Evolutionary conservation across 2,797 vertebrate genomes (phyloP), one percentile per base, ranked within the genome.

Genomic region (Meda fulgida): DNA sequence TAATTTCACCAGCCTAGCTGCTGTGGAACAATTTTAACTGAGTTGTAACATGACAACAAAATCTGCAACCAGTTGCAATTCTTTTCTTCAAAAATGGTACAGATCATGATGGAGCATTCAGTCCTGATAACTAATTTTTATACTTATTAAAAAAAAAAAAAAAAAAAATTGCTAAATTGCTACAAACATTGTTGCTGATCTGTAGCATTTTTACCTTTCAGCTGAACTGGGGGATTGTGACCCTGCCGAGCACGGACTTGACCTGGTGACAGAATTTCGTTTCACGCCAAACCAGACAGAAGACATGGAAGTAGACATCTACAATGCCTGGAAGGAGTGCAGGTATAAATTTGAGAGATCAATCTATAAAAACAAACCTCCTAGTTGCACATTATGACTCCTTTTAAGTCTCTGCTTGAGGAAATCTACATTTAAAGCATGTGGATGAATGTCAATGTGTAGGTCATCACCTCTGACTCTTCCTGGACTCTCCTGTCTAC

Each of bases 161-260:
- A 5, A 14, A 58, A 36, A 16, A 53, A 65, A n/a, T n/a, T n/a
- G 48, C 36, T 21, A 26, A 46, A 55, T n/a, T 63, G 26, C 18
- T 19, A 21, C 7, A 5, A 7, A 19, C 48, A 63, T 60, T 3
- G 3, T 84, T 19, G 14, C 60, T 82, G 43, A 84, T 29, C 46
- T 43, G 26, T 81, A 14, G 60, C 10, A 85, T 8, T 88, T 80
- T 87, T 53, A 91, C 34, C 84, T 88, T 90, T 26, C 91, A 99
- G 98, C 97, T 88, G 98, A 99, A 92, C 92, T 99, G 60, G 98
- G 98, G 7, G 98, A 99, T 89, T 98, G 95, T 89, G 98, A 99
- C 90, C 96, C 97, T 46, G 92, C 95, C 38, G 98, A 99, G 67
- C 97, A 99, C 0, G 93, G 92, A 65, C 94, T 95, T 84, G 98